Conservation (phyloP, 2,113 vertebrate genomes). For the Gnathonemus longibarbis region DNA sequence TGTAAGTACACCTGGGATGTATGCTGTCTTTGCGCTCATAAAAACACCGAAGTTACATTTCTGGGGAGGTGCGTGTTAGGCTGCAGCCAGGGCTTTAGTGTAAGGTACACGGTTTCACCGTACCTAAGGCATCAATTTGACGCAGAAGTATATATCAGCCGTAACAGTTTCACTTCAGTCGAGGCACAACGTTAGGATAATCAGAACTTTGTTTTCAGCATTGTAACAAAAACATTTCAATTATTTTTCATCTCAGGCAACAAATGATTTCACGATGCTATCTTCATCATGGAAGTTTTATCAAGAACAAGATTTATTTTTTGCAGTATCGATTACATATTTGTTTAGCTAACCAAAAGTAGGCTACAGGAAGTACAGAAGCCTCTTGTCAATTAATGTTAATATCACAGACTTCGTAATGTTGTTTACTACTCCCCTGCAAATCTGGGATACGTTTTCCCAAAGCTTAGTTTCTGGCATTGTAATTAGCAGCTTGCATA, state of each 20-base stretch:
- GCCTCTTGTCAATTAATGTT: too few species aligned
- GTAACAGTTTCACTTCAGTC: background rate
- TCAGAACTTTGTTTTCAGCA: background rate
- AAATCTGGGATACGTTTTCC: background rate
- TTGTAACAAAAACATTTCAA: background rate
- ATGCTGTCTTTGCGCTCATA: too few species aligned
- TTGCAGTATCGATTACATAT: background rate
- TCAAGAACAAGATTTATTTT: too few species aligned
- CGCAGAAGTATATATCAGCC: background rate
- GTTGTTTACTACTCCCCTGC: background rate
- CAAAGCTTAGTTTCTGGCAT: background rate
- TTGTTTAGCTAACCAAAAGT: background rate
- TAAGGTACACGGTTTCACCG: background rate
- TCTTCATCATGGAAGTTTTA: background rate
- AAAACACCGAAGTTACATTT: background rate
- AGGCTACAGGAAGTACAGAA: too few species aligned
- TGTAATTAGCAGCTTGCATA: background rate
- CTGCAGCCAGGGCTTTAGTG: background rate
- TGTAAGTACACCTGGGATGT: too few species aligned
- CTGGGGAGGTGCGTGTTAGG: background rate
- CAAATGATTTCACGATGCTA: background rate
- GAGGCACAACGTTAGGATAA: background rate
- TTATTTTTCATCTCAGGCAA: background rate
- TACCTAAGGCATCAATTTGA: background rate
- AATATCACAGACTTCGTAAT: too few species aligned